Base-by-base conservation (phyloP, 2,888 invertebrate genomes). In the Anticlea derivata region DNA sequence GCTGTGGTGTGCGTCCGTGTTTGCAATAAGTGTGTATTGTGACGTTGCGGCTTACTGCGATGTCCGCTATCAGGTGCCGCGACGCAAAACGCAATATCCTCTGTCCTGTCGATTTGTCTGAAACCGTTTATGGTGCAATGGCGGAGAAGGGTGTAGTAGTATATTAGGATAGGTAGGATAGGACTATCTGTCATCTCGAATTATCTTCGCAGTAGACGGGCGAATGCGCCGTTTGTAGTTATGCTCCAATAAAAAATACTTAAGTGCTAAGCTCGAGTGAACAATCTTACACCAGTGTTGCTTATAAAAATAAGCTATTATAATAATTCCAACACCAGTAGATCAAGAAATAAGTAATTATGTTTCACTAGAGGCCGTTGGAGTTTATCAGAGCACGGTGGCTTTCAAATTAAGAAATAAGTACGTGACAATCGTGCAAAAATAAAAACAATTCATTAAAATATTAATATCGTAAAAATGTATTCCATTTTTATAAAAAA, bases 61-160 rank as follows among this genome's bases (percentile, higher is more conserved):
- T 75, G 86, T 84, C 80, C 75, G 68, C 73, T 75, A 73, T n/a
- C 86, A 83, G 83, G 79, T 83, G 83, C 75, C 67, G 67, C 72
- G 71, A 73, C 70, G 68, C 72, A 70, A 58, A 65, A 61, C 70
- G 75, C 80, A 81, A 81, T 81, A 80, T 76, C 75, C 70, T 61
- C 53, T 50, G 49, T 51, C 38, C 55, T 60, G 65, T 60, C 63
- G 63, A 75, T 75, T 73, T 68, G 67, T 63, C 65, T 61, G 65
- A 55, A 70, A 65, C 68, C 60, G 67, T 72, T 70, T 68, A 69
- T 69, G 73, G 73, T 59, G 40, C 65, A 70, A 68, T 63, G 54
- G 56, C 57, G 39, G 26, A 39, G 24, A 35, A 17, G 5, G 17
- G 17, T 20, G 27, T 3, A 4, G 17, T 13, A 31, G 11, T 11